Evolutionary conservation across 64 coral and sea anemone genomes (phyloP), one percentile per base, ranked within the genome.

Genomic region (Montipora cactus): DNA sequence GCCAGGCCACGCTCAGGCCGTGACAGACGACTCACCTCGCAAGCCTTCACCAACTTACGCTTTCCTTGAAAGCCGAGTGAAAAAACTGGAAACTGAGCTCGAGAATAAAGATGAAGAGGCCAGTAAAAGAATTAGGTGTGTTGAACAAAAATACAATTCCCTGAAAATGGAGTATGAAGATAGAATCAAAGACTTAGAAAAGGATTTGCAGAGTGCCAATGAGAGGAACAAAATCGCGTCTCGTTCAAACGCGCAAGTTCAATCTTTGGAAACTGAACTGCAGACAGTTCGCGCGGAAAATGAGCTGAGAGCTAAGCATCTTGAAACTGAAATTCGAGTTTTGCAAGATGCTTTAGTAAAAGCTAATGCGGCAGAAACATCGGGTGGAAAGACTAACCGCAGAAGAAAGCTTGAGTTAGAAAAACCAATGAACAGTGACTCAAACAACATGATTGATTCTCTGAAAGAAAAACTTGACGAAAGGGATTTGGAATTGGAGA

Each of bases 61-160:
- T 16, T 99, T 93, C 74, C 89, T 99, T 9, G 95, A 99, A 55
- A 93, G 92, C 75, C 75, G 88, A 79, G 89, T 96, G 44, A 96
- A 99, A 79, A 99, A 99, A 76, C 95, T 99, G 8, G 89, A 99
- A 47, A 59, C 69, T 66, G 94, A 99, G 51, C 80, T 99, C 1
- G 98, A 99, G 48, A 92, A 96, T 75, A 91, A 93, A 59, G 98
- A 99, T 25, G 98, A 96, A 49, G 95, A 96, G 70, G 89, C 89
- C 7, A 92, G 85, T 52, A 93, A 90, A 76, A 75, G 95, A 89
- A 94, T 99, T n/a, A 95, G 98, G 6, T 93, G 89, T 18, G 70
- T 99, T 5, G 98, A 99, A 61, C 98, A 99, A 59, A 99, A 99
- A 58, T 99, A 99, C 61, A 99, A 99, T 76, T 90, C 98, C 0